Conservation (phyloP, 1,140 invertebrate genomes). For the Drosophila seguyi region DNA sequence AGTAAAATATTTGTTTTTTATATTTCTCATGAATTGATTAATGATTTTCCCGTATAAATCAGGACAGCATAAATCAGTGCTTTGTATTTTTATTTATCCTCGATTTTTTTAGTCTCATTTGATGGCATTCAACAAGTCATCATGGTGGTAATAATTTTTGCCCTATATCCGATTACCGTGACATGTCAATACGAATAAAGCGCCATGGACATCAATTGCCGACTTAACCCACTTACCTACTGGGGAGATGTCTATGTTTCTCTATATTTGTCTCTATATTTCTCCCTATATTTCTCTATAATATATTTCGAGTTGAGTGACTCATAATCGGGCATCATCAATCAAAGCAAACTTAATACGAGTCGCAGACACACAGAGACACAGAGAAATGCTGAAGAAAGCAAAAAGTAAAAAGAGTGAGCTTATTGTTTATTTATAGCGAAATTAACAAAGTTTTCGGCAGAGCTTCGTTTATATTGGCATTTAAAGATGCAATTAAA, state of each 20-base stretch:
- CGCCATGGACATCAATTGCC: slow-evolving; percentile 28
- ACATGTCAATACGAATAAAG: slow-evolving; percentile 51
- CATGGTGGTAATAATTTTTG: slow-evolving; percentile 19
- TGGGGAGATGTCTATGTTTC: slow-evolving; percentile 27
- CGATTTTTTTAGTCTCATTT: slow-evolving; percentile 23
- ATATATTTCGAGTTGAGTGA: slow-evolving; percentile 54
- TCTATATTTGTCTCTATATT: slow-evolving; percentile 16
- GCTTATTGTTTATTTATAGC: slow-evolving; percentile 52
- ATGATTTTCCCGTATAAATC: background rate
- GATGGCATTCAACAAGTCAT: slow-evolving; percentile 50
- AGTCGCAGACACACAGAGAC: slow-evolving; percentile 5
- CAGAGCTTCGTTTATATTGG: slow-evolving; percentile 51
- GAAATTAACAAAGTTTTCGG: slow-evolving; percentile 28
- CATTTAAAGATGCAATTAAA: slow-evolving; percentile 73
- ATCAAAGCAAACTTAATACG: slow-evolving; percentile 61
- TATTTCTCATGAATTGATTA: background rate
- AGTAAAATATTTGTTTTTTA: background rate
- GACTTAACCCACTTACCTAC: slow-evolving; percentile 58
- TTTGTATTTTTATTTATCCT: slow-evolving; percentile 1
- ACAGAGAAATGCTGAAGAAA: slow-evolving; percentile 19
- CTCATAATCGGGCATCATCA: slow-evolving; percentile 69
- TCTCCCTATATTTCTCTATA: slow-evolving; percentile 14
- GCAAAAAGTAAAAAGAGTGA: slow-evolving; percentile 20
- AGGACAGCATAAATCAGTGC: slow-evolving; percentile 9
- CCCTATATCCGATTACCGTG: slow-evolving; percentile 54